Conservation (phyloP, 2,888 invertebrate genomes). For the Lamellibrachia columna region DNA sequence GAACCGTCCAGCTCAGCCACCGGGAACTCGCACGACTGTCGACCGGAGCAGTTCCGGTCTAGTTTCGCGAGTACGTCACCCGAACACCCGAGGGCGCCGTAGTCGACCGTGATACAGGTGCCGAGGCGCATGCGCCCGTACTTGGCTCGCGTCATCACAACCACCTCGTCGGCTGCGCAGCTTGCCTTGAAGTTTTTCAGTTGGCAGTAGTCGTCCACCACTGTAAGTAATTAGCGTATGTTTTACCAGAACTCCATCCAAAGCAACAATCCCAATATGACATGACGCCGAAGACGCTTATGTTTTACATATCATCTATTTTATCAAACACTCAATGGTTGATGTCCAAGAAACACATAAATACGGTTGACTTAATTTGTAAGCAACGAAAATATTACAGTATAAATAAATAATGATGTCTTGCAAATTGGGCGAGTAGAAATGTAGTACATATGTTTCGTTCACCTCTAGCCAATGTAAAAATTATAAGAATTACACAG, state of each 20-base stretch:
- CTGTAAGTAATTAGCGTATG: not conserved
- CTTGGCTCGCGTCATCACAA: constrained; percentile 33
- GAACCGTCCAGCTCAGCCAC: constrained; percentile 37
- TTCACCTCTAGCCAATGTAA: too few relatives aligned
- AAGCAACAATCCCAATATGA: not conserved
- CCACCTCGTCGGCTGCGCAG: constrained; percentile 33
- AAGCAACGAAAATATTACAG: not conserved
- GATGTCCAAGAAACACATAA: not conserved
- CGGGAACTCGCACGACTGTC: constrained; percentile 34
- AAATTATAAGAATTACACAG: too few relatives aligned
- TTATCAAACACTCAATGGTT: not conserved
- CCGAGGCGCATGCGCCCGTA: constrained; percentile 40
- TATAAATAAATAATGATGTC: not conserved
- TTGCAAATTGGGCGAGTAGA: too few relatives aligned
- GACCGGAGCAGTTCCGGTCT: constrained; percentile 40
- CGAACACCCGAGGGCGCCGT: constrained; percentile 36
- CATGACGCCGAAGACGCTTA: not conserved
- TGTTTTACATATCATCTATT: not conserved
- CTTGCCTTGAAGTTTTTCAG: constrained; percentile 35
- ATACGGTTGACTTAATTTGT: not conserved
- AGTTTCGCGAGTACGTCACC: constrained; percentile 36
- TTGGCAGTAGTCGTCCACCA: constrained; percentile 38
- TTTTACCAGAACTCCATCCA: not conserved
- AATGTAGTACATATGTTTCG: too few relatives aligned
- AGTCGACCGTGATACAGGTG: constrained; percentile 37